Evolutionary conservation across 2,797 vertebrate species (phyloP).

Genomic region (Hipposideros larvatus): DNA sequence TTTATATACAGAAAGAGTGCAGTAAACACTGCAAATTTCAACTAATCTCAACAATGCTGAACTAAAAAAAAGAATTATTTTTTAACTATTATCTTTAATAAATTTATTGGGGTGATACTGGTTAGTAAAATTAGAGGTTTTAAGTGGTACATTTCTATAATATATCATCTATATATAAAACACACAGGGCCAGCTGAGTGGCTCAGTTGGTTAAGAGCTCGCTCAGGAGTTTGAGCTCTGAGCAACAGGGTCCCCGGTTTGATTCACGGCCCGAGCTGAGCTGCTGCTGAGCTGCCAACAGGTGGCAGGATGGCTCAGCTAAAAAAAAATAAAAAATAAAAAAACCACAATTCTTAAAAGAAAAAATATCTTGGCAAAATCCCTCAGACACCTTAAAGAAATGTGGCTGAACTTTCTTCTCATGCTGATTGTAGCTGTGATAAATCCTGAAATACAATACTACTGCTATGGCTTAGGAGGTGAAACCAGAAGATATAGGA

Average conservation of each 20-base stretch:
- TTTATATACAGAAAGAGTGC: not conserved
- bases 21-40: not conserved
- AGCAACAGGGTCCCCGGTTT: too few species aligned
- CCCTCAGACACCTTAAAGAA: not conserved
- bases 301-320: too few species aligned
- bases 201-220: too few species aligned
- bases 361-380: not conserved
- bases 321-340: too few species aligned
- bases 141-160: too few species aligned
- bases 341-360: not conserved
- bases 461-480: not conserved
- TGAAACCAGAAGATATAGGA: not conserved
- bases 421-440: not conserved
- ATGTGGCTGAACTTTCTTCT: not conserved
- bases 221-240: too few species aligned
- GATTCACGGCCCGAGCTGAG: too few species aligned
- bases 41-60: not conserved
- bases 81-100: too few species aligned
- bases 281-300: too few species aligned
- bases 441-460: slow-evolving; percentile 37
- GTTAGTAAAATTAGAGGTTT: too few species aligned
- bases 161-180: not conserved
- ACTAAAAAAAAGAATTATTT: not conserved
- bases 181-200: not conserved
- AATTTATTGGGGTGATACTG: too few species aligned